These are phyloP conservation scores for Chironomus striatipennis DNA, from an alignment of 1,140 invertebrate species.

Conservation along the genomic window DNA sequence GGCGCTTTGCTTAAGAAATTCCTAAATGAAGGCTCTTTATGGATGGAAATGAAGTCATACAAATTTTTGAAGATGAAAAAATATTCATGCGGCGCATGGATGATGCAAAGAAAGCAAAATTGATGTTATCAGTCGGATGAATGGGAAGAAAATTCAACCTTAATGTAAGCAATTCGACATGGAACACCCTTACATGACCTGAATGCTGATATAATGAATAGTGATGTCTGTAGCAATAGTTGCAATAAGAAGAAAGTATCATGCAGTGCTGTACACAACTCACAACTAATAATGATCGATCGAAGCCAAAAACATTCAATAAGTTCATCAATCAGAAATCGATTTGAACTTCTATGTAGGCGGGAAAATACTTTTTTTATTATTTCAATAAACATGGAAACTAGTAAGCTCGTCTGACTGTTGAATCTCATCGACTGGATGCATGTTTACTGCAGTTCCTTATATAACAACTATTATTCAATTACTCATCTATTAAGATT, in stretches of 20 bases:
- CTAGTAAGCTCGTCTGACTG: too few relatives aligned
- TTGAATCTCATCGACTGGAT: too few relatives aligned
- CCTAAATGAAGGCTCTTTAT: neutral
- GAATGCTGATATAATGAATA: neutral
- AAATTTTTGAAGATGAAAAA: neutral
- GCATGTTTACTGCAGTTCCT: too few relatives aligned
- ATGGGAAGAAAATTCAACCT: too few relatives aligned
- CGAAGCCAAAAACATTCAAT: neutral
- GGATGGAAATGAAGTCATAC: neutral
- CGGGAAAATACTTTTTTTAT: neutral
- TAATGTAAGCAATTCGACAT: constrained; percentile 6
- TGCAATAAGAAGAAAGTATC: neutral
- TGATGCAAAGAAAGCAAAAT: neutral
- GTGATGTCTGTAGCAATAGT: neutral
- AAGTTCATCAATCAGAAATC: neutral
- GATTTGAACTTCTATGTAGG: neutral
- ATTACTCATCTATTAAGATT: too few relatives aligned
- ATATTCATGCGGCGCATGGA: neutral
- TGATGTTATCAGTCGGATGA: neutral
- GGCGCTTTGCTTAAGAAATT: neutral
- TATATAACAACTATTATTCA: too few relatives aligned
- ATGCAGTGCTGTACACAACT: neutral
- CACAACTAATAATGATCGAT: neutral
- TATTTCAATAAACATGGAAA: neutral
- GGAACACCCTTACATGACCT: neutral